Percentiles rank a stretch among this genome's conserved stretches.
These are phyloP conservation scores for Steromphala cineraria DNA, from an alignment of 2,888 invertebrate species.

Conservation along the genomic window DNA sequence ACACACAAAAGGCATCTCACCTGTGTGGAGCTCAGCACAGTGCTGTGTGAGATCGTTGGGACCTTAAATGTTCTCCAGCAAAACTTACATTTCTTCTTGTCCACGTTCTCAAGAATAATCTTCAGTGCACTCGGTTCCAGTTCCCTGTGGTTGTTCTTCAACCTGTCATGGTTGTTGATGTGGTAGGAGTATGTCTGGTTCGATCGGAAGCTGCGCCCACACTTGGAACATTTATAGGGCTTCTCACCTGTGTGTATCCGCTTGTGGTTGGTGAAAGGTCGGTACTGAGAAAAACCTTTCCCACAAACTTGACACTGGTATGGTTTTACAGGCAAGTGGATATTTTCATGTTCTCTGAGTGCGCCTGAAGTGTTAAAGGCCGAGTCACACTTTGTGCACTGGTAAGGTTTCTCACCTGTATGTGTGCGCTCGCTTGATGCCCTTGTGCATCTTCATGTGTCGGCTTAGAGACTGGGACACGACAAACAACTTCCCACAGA, in stretches of 20 bases:
- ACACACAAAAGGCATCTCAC: too few species aligned
- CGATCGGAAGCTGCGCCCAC: background rate
- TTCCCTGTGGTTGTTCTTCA: too few species aligned
- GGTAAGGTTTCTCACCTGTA: background rate
- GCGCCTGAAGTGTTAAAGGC: background rate
- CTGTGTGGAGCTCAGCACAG: too few species aligned
- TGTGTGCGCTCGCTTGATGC: background rate
- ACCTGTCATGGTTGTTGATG: too few species aligned
- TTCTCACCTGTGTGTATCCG: background rate
- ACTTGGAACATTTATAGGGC: background rate
- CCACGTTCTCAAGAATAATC: too few species aligned
- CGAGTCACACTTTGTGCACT: background rate
- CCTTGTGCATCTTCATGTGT: background rate
- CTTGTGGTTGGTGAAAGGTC: background rate
- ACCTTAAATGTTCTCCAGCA: too few species aligned
- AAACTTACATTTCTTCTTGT: too few species aligned
- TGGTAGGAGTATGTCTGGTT: too few species aligned
- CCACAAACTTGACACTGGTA: background rate
- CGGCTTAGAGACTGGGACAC: background rate
- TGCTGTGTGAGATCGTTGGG: too few species aligned
- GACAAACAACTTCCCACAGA: background rate
- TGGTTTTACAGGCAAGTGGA: background rate
- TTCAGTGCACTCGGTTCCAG: too few species aligned
- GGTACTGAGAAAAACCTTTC: background rate
- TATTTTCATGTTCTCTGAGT: background rate